Evolutionary conservation across 2,888 invertebrate species (phyloP).

Genomic region (Margaritifera margaritifera): DNA sequence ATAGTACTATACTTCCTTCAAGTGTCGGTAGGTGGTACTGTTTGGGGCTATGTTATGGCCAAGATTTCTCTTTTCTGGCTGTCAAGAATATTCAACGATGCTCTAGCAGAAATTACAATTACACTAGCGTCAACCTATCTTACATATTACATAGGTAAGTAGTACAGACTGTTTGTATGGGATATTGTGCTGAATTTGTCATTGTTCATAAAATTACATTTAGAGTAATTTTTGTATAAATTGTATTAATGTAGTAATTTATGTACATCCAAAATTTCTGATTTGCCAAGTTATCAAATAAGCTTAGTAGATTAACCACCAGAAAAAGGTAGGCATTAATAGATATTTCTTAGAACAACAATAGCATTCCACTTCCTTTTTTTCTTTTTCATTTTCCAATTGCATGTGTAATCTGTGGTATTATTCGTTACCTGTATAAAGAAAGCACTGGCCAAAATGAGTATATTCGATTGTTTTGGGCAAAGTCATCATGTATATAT

Average conservation of each 20-base stretch:
- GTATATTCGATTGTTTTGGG: no score
- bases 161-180: neutral
- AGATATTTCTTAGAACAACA: no score
- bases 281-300: no score
- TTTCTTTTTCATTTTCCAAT: no score
- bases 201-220: neutral
- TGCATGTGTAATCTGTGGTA: no score
- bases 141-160: conserved; percentile 72
- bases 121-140: conserved; percentile 73
- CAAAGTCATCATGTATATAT: no score
- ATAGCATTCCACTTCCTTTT: no score
- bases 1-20: conserved; percentile 59
- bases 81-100: conserved; percentile 72
- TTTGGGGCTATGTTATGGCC: conserved; percentile 72
- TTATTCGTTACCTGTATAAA: no score
- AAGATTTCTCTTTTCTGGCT: conserved; percentile 71
- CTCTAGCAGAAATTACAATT: conserved; percentile 73
- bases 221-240: neutral
- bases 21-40: conserved; percentile 70
- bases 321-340: no score
- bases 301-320: no score
- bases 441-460: no score
- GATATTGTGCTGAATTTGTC: neutral
- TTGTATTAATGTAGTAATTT: neutral
- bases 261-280: no score